Evolutionary conservation across 2,113 vertebrate genomes (phyloP), one percentile per base, ranked within the genome.

Genomic region (Dunckerocampus dactyliophorus): DNA sequence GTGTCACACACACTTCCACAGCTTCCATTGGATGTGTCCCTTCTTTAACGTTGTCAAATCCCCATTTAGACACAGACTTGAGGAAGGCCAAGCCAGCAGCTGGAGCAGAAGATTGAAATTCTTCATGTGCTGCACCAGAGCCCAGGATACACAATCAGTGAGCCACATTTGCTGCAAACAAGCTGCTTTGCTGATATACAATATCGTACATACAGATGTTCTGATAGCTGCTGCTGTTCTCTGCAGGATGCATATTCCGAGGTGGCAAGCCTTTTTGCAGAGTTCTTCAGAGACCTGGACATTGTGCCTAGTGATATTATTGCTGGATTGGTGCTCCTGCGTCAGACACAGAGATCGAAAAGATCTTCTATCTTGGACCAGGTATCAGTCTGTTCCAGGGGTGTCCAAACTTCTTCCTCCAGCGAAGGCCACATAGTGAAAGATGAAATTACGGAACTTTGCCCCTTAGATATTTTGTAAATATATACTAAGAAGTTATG

Each of bases 231-330:
- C 22, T 61, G 21, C 31, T 72, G n/a, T 69, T 17, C 13, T 59
- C 19, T 83, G 65, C 81, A 98, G 96, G 97, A 99, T 1, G 97
- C 97, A 11, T 99, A 99, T 84, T 98, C 95, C 0, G 97, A 99
- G 85, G 97, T 99, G n/a, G 97, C 97, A 71, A 95, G 96, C 89
- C 93, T 99, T 78, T 98, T 99, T 17, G 96, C 97, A 0, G 96
- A 99, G 77, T 99, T 99, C 71, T 99, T 99, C 89, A 92, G 96
- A 72, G 97, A 99, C 83, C 91, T 99, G 65, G 97, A 99, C 88
- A 98, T 99, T 6, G 97, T 99, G 55, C 97, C 97, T 0, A 98
- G 95, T 0, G 97, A 99, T 89, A 98, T 99, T 83, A 99, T 99
- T 1, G 97, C 97, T 0, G 96, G 97, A 20, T 83, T 99, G 76